Evolutionary conservation across 1,140 invertebrate genomes (phyloP).

Genomic region (Nomia melanderi): DNA sequence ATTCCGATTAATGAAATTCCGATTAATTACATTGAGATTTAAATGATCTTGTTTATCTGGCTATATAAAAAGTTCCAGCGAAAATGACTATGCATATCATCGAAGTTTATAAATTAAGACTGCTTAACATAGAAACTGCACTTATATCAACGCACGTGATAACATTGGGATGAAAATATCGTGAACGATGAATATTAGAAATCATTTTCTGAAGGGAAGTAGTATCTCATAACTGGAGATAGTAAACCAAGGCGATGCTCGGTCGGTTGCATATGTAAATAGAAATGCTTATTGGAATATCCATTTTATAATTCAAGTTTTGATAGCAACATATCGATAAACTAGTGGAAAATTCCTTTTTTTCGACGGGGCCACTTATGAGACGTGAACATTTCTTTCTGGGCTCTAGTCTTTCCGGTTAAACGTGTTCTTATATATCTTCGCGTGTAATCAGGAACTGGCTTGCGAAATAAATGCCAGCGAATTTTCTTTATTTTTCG

Average conservation of each 20-base stretch:
- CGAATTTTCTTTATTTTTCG: conserved; percentile 41
- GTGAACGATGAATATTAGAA: neutral
- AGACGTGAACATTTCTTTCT: conserved; percentile 23
- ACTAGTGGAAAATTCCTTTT: neutral
- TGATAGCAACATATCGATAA: conserved; percentile 31
- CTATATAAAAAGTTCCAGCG: too few relatives aligned
- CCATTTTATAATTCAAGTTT: conserved; percentile 27
- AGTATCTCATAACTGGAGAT: neutral
- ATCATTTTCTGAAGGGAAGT: neutral
- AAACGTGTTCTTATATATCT: conserved; percentile 59
- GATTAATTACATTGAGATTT: too few relatives aligned
- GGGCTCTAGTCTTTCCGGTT: conserved; percentile 57
- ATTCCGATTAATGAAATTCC: too few relatives aligned
- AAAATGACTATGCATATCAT: neutral
- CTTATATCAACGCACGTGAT: too few relatives aligned
- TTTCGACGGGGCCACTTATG: conserved; percentile 29
- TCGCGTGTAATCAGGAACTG: conserved; percentile 49
- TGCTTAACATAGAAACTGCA: too few relatives aligned
- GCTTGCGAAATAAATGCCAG: conserved; percentile 47
- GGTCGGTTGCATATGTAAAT: neutral
- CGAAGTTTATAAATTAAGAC: conserved; percentile 2
- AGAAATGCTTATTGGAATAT: conserved; percentile 23
- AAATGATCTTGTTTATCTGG: too few relatives aligned
- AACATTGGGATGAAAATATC: too few relatives aligned
- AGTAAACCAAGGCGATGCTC: neutral